Base-by-base conservation (phyloP, 2,113 vertebrate species). In the Cnemophilus loriae region DNA sequence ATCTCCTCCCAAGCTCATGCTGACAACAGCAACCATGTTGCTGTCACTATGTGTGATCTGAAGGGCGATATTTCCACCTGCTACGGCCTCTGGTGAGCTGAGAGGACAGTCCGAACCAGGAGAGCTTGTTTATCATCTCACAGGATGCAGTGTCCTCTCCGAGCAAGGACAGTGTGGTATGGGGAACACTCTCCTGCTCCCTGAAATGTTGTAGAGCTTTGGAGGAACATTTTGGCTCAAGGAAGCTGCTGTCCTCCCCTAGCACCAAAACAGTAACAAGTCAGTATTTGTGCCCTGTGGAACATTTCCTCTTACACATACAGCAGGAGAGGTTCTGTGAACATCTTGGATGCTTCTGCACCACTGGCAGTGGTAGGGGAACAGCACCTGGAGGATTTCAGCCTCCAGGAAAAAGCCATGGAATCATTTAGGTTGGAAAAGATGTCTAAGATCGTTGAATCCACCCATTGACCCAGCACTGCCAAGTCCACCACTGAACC, bases 141-240 rank as follows among this genome's bases (percentile, higher is more conserved):
- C 27, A 82, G 26, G 46, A 14, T 37, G 39, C 17, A 39, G 10
- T 6, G 6, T 60, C 39, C 55, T 60, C 19, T 12, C 1, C 0
- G 8, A n/a, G 53, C 28, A n/a, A 56, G 39, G 28, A 47, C 11
- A 10, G 21, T 0, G 0, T 6, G 10, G 6, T 2, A 1, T 9
- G 24, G 44, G 56, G 5, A 87, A 7, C 4, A 1, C 13, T 52
- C n/a, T 59, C 7, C 52, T 50, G 28, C 44, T 88, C 53, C 35
- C 20, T 64, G 61, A 64, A 71, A 63, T 1, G 1, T 35, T 20
- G 2, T 26, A 23, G 23, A 50, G 30, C 74, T 82, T 65, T 61
- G 33, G 49, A 63, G 52, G 23, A 87, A 35, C 0, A 0, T 59
- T 65, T 53, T 3, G 8, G 7, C 59, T n/a, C 2, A 1, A 69